Percentiles rank a stretch among this genome's conserved stretches.
phyloP scores from a whole-genome alignment of 2,888 invertebrate genomes.

The Tuberolachnus salignus region DNA sequence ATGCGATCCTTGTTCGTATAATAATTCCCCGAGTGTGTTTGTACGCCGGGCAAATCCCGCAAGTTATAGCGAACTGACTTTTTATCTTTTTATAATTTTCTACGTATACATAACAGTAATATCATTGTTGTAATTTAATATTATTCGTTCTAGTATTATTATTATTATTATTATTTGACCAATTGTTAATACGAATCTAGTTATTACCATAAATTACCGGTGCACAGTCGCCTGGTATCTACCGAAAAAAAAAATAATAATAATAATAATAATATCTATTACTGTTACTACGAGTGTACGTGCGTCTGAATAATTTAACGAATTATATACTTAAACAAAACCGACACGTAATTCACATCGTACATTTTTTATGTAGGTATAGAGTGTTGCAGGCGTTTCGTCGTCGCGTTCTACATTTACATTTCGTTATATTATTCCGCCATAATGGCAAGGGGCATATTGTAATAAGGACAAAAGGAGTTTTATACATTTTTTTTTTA shows the following conservation, averaged over 20 bases:
- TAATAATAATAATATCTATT: constrained; percentile 14
- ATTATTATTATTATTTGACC: constrained; percentile 20
- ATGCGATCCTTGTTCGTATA: too few species aligned
- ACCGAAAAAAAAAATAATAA: constrained; percentile 25
- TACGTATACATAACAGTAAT: constrained; percentile 13
- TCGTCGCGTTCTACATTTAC: constrained; percentile 37
- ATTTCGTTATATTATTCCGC: constrained; percentile 41
- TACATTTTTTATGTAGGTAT: background rate
- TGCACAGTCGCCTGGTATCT: constrained; percentile 5
- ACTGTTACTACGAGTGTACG: constrained; percentile 13
- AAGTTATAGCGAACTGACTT: too few species aligned
- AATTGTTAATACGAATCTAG: constrained; percentile 43
- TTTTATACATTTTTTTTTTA: constrained; percentile 18
- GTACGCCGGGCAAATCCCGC: too few species aligned
- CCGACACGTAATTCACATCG: constrained; percentile 40
- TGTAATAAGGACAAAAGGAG: constrained; percentile 41
- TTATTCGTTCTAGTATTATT: constrained; percentile 29
- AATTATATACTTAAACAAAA: constrained; percentile 40
- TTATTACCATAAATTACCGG: constrained; percentile 54
- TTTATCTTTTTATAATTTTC: background rate
- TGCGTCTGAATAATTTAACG: constrained; percentile 48
- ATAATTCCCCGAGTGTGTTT: too few species aligned
- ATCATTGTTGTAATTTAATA: constrained; percentile 40
- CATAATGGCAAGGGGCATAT: constrained; percentile 13
- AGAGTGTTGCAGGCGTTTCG: constrained; percentile 10